Base-by-base conservation (phyloP, 2,113 vertebrate species). In the Natator depressus region DNA sequence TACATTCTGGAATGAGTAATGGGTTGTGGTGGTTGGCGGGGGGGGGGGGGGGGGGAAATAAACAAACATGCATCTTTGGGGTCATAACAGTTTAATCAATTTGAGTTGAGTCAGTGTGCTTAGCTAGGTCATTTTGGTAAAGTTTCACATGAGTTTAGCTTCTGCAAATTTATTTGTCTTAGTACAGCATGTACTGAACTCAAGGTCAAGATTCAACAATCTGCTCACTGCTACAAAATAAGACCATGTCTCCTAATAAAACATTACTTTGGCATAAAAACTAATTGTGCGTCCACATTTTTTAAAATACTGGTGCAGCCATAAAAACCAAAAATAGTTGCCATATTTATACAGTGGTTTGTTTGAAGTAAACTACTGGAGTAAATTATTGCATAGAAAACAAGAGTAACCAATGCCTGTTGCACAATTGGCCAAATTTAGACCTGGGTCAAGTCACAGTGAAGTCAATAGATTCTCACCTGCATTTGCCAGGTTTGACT, bases 11-110 rank as follows among this genome's bases (percentile, higher is more conserved):
- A 49, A 84, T 87, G 62, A 91, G 57, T 83, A 5, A 65, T 10
- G 13, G 82, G 14, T 57, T 7, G 27, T 13, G 16, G 86, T 17
- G 25, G 89, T 42, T 42, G 54, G 0, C 51, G 47, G 19, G n/a
- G 75, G 47, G 10, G 17, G 65, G 54, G 0, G 54, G 47, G 19
- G n/a, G 75, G 47, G 10, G 17, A 57, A 8, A 38, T 72, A 72
- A 72, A 50, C 78, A 80, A 81, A 83, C 57, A 86, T 0, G 1
- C 7, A 25, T 53, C 27, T 5, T 80, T 20, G 83, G 46, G 54
- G 42, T 90, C 14, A 9, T 59, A 93, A 90, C 12, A 8, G n/a
- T 25, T 84, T 78, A 88, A 82, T 90, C 20, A 88, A 42, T 80
- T 93, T 42, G 51, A 2, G 22, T 84, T 88, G 79, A 81, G 54